Base-by-base conservation (phyloP, 2,797 vertebrate species). In the Ctenosaura bakeri region DNA sequence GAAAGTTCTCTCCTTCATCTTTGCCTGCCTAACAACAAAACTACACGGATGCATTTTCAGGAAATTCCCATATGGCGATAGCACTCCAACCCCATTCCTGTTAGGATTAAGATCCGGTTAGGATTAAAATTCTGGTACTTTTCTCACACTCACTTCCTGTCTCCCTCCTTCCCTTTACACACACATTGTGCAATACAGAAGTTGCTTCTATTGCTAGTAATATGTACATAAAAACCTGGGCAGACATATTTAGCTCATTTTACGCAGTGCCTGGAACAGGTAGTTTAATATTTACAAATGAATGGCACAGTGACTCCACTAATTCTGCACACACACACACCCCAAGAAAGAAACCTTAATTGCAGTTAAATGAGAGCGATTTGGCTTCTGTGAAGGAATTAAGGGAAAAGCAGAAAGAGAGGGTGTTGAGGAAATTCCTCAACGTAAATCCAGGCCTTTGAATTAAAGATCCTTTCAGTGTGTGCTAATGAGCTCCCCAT, bases 361-460 rank as follows among this genome's bases (percentile, higher is more conserved):
- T 94, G 93, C 92, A 89, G 94, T 92, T 94, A 93, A 96, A 94
- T 94, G 92, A 95, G 92, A 88, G 92, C 76, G 91, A 89, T 95
- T 91, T 97, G 90, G 84, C 93, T 95, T 77, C 92, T 88, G 93
- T 92, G 85, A 81, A 92, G 93, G 93, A 94, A 93, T n/a, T 92
- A 80, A 56, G 92, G 38, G 16, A 14, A 35, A 87, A 84, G 54
- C 32, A 29, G 86, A 50, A 32, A 88, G 73, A 77, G 90, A 38
- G 78, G 74, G 88, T 82, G 90, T 29, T 4, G 90, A 95, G 88
- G 92, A 93, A 92, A 94, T 93, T 91, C 89, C 93, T 88, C 91
- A 56, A 94, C 95, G 96, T 93, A 94, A 94, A 96, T 94, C 90
- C 94, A 91, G 52, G 90, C 93, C 89, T 91, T 87, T 94, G 94